phyloP scores from a whole-genome alignment of 2,888 invertebrate species.

The Sympetrum striolatum region DNA sequence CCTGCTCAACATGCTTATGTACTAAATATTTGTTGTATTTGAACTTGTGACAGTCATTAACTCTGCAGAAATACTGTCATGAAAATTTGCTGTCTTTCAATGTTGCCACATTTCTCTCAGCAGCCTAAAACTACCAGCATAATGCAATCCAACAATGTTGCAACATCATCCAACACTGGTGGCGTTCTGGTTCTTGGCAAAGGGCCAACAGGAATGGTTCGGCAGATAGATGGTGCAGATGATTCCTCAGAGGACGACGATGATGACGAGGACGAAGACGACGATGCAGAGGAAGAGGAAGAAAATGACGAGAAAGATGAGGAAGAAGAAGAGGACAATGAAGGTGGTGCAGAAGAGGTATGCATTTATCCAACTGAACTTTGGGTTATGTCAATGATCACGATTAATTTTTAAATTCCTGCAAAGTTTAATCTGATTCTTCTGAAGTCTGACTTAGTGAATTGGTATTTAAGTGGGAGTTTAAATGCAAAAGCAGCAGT shows the following conservation, averaged over 20 bases:
- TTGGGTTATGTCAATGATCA: no score
- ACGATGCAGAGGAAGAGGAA: constrained; percentile 73
- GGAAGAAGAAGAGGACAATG: constrained; percentile 67
- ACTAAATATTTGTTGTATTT: no score
- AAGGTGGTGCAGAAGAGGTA: constrained; percentile 58
- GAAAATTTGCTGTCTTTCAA: no score
- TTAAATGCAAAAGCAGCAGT: no score
- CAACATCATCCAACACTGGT: not conserved
- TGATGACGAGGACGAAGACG: constrained; percentile 78
- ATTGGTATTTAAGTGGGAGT: no score
- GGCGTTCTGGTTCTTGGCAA: not conserved
- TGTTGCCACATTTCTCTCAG: not conserved
- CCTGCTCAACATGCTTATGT: no score
- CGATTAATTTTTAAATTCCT: no score
- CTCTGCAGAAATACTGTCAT: no score
- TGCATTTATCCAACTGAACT: not conserved
- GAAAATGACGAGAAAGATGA: constrained; percentile 80
- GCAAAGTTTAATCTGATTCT: no score
- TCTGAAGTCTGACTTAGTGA: no score
- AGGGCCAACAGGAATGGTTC: constrained; percentile 46
- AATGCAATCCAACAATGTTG: not conserved
- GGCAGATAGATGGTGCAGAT: constrained; percentile 49
- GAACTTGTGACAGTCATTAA: no score
- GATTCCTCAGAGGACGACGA: constrained; percentile 68
- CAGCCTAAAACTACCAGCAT: not conserved